phyloP scores from a whole-genome alignment of 2,113 vertebrate species.

The Rhinoptilus africanus region DNA sequence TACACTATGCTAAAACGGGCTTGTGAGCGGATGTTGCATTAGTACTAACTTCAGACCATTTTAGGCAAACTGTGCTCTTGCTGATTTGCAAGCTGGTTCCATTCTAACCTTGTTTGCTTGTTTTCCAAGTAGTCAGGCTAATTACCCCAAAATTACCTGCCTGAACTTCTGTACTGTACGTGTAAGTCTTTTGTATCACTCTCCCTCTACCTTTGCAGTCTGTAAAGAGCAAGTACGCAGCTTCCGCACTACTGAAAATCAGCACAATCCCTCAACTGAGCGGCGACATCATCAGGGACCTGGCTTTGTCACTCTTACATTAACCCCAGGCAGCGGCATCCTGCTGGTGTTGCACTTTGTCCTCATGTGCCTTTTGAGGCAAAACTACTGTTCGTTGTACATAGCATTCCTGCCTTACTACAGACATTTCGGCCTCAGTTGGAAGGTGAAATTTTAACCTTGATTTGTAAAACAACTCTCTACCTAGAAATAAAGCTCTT shows the following conservation, averaged over 20 bases:
- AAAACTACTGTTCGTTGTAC: conserved; percentile 43
- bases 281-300: conserved; percentile 64
- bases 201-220: conserved; percentile 71
- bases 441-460: neutral
- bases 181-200: accelerated
- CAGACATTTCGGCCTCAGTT: neutral
- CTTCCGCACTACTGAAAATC: conserved; percentile 83
- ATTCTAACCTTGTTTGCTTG: neutral
- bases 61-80: neutral
- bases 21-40: neutral
- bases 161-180: neutral
- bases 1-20: neutral
- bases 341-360: conserved; percentile 2
- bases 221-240: conserved; percentile 87
- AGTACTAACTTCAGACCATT: neutral
- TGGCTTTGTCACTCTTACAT: conserved; percentile 75
- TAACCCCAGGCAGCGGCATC: neutral
- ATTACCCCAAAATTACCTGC: neutral
- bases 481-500: conserved; percentile 43
- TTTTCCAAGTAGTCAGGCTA: neutral
- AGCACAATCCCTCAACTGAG: conserved; percentile 85
- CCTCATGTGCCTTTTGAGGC: neutral
- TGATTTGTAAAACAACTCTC: neutral
- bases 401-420: neutral
- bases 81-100: neutral